Evolutionary conservation across 2,797 vertebrate genomes (phyloP).

Genomic region (Notamacropus eugenii): DNA sequence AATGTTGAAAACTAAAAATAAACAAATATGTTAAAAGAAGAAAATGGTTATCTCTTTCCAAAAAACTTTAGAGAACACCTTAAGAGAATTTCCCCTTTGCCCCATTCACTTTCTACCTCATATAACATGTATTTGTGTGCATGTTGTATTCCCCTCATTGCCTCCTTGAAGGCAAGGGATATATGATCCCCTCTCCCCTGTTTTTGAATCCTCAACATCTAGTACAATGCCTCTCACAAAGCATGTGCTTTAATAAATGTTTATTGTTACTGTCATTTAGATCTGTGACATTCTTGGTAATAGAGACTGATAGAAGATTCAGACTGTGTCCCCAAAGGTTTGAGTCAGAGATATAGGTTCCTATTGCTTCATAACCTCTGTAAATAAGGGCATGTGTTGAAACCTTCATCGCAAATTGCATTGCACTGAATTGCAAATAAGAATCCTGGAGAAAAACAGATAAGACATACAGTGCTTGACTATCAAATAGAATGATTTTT

Average conservation of each 20-base stretch:
- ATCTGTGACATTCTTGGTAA: constrained; percentile 5
- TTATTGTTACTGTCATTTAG: background rate
- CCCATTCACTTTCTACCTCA: background rate
- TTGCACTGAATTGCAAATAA: constrained; percentile 49
- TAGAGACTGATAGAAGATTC: background rate
- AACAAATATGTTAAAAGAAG: no score
- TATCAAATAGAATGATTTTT: constrained; percentile 63
- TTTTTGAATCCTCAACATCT: background rate
- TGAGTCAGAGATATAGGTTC: background rate
- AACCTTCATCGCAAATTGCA: constrained; percentile 41
- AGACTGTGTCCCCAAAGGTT: background rate
- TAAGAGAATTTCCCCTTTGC: background rate
- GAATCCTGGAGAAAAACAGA: constrained; percentile 43
- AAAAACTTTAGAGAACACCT: background rate
- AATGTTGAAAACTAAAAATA: no score
- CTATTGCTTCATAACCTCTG: constrained; percentile 35
- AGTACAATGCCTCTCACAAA: background rate
- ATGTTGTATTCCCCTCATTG: background rate
- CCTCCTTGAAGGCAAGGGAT: background rate
- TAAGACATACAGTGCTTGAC: constrained; percentile 41
- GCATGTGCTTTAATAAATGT: background rate
- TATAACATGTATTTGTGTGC: background rate
- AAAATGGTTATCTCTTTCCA: background rate
- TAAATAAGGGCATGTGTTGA: constrained; percentile 39
- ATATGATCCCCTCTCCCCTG: background rate